Evolutionary conservation across 2,797 vertebrate species (phyloP), one percentile per base, ranked within the genome.

Genomic region (Chiroxiphia lanceolata): DNA sequence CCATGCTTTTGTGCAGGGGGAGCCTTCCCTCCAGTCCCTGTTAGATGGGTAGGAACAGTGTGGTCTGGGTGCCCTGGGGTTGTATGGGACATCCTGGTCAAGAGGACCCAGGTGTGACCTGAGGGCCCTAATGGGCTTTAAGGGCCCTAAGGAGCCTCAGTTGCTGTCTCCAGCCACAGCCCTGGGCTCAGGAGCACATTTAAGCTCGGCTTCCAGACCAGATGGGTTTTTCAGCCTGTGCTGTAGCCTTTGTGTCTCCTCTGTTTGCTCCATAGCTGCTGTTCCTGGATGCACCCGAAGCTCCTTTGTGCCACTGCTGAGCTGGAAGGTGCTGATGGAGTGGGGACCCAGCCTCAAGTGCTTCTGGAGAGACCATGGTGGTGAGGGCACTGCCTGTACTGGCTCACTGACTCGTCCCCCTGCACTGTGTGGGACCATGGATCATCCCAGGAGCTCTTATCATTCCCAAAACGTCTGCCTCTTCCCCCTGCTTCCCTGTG

Each of bases 141-240:
- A 53, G 3, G 3, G 59, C 19, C 38, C 44, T 8, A 13, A 83
- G 11, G 25, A 87, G 23, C 44, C 31, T 78, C 67, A 83, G 6
- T n/a, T 81, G 38, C 31, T 25, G 9, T 15, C 19, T 59, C 51
- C 9, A 75, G 7, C 10, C 38, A 50, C 3, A 2, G 5, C 42
- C 10, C 21, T 7, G 26, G 23, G 44, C 31, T 53, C 18, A 6
- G 68, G n/a, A 76, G 13, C 10, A 3, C 10, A 40, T 48, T 48
- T 85, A 82, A 95, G 29, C 36, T 78, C 53, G 48, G 53, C 40
- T 19, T 71, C 26, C 7, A 40, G 1, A 0, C 0, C 0, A 0
- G 1, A 0, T 12, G 0, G 1, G 1, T 0, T 56, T 76, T 3
- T 63, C 0, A 36, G 23, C 0, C 1, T 36, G 0, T n/a, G 11